Evolutionary conservation across 2,113 vertebrate species (phyloP).

Genomic region (Macrotis lagotis): DNA sequence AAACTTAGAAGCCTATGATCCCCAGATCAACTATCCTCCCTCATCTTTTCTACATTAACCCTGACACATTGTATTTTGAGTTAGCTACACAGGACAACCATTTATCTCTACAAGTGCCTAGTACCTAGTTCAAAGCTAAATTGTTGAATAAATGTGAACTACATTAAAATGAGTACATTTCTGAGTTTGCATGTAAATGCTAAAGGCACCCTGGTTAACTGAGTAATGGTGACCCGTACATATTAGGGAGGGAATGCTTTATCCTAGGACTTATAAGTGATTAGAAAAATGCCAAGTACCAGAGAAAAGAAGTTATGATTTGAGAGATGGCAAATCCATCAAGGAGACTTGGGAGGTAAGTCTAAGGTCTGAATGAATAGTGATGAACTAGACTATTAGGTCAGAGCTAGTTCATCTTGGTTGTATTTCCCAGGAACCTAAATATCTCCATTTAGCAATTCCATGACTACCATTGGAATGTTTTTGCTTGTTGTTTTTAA

Average conservation of each 20-base stretch:
- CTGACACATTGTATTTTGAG: background rate
- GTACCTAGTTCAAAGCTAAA: background rate
- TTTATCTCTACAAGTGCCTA: background rate
- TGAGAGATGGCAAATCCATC: background rate
- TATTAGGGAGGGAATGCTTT: background rate
- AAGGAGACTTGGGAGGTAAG: background rate
- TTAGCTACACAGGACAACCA: background rate
- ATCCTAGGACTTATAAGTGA: background rate
- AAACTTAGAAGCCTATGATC: background rate
- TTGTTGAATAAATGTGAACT: background rate
- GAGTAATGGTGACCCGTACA: background rate
- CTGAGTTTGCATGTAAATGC: background rate
- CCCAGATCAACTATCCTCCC: background rate
- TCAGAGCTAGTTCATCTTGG: background rate
- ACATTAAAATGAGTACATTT: background rate
- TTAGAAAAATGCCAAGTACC: background rate
- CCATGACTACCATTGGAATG: background rate
- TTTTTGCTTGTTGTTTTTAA: background rate
- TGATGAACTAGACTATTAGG: background rate
- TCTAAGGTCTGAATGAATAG: background rate
- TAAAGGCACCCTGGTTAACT: background rate
- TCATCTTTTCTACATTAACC: background rate
- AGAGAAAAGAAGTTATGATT: background rate
- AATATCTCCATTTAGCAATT: background rate
- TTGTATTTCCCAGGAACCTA: background rate